Conservation (phyloP, 2,888 invertebrate genomes). For the Ypsolopha sequella region DNA sequence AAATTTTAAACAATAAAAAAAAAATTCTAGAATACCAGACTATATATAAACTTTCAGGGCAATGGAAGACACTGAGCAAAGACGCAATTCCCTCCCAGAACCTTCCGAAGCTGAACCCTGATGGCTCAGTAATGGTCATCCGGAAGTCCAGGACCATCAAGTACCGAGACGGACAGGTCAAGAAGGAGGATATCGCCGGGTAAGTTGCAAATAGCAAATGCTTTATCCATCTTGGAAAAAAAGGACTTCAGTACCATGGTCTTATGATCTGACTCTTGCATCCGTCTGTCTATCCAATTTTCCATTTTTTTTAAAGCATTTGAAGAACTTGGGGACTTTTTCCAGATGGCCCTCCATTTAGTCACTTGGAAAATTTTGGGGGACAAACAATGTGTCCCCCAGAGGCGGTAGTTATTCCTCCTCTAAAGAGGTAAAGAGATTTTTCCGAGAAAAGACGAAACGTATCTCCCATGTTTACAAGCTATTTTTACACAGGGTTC, state of each 20-base stretch:
- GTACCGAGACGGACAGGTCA: conserved; percentile 37
- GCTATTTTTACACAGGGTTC: too few relatives aligned
- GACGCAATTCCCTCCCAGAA: conserved; percentile 60
- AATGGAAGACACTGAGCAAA: conserved; percentile 56
- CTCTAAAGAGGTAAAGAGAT: too few relatives aligned
- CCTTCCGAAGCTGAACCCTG: conserved; percentile 48
- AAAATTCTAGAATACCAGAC: background rate
- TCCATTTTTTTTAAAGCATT: too few relatives aligned
- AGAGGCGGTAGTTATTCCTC: too few relatives aligned
- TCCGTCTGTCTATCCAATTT: too few relatives aligned
- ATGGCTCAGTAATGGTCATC: conserved; percentile 61
- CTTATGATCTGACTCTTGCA: too few relatives aligned
- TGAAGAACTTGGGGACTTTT: background rate
- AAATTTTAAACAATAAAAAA: too few relatives aligned
- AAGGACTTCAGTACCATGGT: too few relatives aligned
- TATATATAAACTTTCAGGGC: conserved; percentile 30
- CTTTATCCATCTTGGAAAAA: background rate
- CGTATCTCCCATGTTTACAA: too few relatives aligned
- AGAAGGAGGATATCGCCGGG: conserved; percentile 25
- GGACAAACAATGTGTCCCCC: too few relatives aligned
- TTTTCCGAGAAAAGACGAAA: too few relatives aligned
- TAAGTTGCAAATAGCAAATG: background rate
- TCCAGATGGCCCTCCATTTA: background rate
- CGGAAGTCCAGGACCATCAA: conserved; percentile 57
- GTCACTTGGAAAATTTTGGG: too few relatives aligned